These are phyloP conservation scores for Eupeodes luniger DNA, from an alignment of 2,888 invertebrate species.

Conservation along the genomic window DNA sequence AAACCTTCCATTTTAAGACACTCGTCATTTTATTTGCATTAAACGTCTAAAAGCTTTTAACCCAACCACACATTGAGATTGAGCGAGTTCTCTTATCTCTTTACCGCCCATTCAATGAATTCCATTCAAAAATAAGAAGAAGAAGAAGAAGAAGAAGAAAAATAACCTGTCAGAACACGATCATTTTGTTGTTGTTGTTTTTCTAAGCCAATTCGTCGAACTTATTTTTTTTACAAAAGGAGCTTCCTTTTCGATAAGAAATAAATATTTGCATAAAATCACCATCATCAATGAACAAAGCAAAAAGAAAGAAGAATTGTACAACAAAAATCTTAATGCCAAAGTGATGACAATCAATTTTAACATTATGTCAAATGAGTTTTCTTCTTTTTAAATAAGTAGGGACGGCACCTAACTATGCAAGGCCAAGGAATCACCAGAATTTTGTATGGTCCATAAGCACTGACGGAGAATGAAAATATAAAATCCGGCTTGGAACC, in stretches of 20 bases:
- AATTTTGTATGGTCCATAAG: not conserved
- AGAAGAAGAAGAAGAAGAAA: slow-evolving; percentile 19
- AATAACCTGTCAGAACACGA: slow-evolving; percentile 57
- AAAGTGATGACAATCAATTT: slow-evolving; percentile 40
- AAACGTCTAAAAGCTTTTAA: slow-evolving; percentile 67
- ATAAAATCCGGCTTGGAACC: not conserved
- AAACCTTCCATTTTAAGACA: slow-evolving; percentile 47
- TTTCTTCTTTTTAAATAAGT: no score
- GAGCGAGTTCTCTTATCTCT: slow-evolving; percentile 61
- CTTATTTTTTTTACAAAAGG: slow-evolving; percentile 42
- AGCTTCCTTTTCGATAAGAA: slow-evolving; percentile 12
- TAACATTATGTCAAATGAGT: slow-evolving; percentile 23
- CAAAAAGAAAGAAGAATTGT: not conserved
- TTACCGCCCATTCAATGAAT: slow-evolving; percentile 51
- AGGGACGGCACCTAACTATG: no score
- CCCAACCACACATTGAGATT: slow-evolving; percentile 27
- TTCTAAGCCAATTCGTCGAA: slow-evolving; percentile 29
- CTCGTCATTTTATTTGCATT: slow-evolving; percentile 59
- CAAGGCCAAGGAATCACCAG: slow-evolving; percentile 25
- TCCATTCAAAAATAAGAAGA: slow-evolving; percentile 42
- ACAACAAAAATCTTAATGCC: slow-evolving; percentile 14
- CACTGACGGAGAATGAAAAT: not conserved
- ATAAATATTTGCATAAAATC: slow-evolving; percentile 41
- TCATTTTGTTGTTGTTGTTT: not conserved
- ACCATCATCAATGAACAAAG: slow-evolving; percentile 30